Base-by-base conservation (phyloP, 2,797 vertebrate species). In the Triplophysa yarkandensis region DNA sequence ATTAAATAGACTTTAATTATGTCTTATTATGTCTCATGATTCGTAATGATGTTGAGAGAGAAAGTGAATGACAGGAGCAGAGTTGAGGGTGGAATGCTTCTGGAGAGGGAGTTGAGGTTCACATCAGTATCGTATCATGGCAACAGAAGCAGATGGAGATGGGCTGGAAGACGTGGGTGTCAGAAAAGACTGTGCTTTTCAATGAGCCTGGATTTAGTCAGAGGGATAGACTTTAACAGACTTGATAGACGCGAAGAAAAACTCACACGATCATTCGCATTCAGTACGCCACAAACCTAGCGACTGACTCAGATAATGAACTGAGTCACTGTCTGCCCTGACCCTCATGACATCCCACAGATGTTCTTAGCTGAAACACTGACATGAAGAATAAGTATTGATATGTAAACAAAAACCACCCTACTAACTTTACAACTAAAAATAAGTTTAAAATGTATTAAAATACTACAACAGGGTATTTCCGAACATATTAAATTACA, bases 71-170 rank as follows among this genome's bases (percentile, higher is more conserved):
- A 67, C 52, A 67, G 50, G 32, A 27, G 16, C 10, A 66, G 27
- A 69, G 41, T 23, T 69, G 11, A 65, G 41, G 70, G 57, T 63
- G 66, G 61, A 76, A 80, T 68, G 63, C 65, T 74, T 68, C 67
- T 64, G 61, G 60, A 75, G 61, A 32, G 44, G 72, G 75, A 81
- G 80, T 78, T 79, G 76, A 83, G 69, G 78, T 64, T 81, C 76
- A 73, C 52, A 74, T 76, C 74, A 85, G 84, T 71, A 80, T 82
- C 79, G 86, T 84, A 85, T 86, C 85, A 86, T 84, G 85, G 87
- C 87, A 89, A 89, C 84, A 58, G 81, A 87, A 78, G 83, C 83
- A 85, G 85, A 86, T 78, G 83, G 82, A 87, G 81, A 64, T 85
- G 75, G 83, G 80, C 63, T 63, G 23, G 32, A 72, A 44, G 57